Evolutionary conservation across 2,113 vertebrate genomes (phyloP), one percentile per base, ranked within the genome.

Genomic region (Eulemur rufifrons): DNA sequence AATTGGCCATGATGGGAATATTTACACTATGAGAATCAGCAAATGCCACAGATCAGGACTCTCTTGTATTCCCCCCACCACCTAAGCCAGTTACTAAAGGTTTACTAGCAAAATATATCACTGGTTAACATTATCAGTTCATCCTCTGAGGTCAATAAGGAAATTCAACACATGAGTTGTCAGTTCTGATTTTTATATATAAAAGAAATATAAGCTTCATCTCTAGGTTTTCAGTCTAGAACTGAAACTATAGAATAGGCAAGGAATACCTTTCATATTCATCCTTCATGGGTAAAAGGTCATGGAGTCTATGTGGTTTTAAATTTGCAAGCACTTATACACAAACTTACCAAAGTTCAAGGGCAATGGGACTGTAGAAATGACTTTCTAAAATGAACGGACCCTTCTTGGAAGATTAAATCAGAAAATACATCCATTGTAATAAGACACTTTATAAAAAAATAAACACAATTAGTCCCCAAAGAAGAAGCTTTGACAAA

Each of bases 71-170:
- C 73, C 27, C 27, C 20, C 6, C 18, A 34, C 8, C 3, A 86
- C 18, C 39, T 11, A 93, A 93, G 42, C 8, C 32, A 73, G 47
- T 82, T 84, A 89, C 64, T 91, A 96, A 96, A 77, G 39, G 64
- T 66, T 92, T 86, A 34, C 23, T 23, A 37, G 21, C 34, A 85
- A 1, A 64, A 2, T 29, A 59, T 20, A 78, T 39, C 32, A 18
- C 27, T 78, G 8, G 6, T 63, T 92, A 94, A 97, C 39, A 97
- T 73, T 92, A 95, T 94, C 59, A 96, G 74, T 73, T 95, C 52
- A 95, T 95, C 56, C 37, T 93, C 90, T 96, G 95, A 98, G 96
- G 95, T 94, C 90, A 94, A 84, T 77, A 92, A 96, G 45, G 0
- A 93, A 96, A 94, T 63, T 76, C 0, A 68, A 86, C 87, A 95